Evolutionary conservation across 2,797 vertebrate genomes (phyloP), one percentile per base, ranked within the genome.

Genomic region (Fratercula arctica): DNA sequence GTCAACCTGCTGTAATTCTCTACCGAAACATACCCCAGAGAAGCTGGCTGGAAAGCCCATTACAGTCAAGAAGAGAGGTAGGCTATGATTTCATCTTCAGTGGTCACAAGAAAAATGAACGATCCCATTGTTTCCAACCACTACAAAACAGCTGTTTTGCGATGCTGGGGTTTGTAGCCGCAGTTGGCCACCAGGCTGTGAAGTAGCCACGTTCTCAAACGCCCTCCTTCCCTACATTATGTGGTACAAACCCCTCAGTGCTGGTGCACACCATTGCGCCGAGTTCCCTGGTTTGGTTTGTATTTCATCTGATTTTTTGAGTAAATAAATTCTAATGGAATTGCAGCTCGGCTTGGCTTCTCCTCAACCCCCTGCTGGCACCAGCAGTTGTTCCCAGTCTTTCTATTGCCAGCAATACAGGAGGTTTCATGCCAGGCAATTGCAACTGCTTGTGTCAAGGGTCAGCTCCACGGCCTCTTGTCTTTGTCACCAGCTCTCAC

Each of bases 401-500:
- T 60, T 64, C 86, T 70, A 16, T 23, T 92, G 69, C 75, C 57
- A 87, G 68, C 74, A 91, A 28, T 6, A 77, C 3, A 26, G 57
- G 60, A 92, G 46, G 60, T 87, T 95, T 95, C 75, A 61, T 85
- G 80, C 82, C 93, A 94, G 70, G 90, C 86, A 94, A 17, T 24
- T 90, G 67, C 33, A 51, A 79, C 53, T 82, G 60, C 29, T 39
- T 26, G 39, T 88, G 81, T 92, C 88, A 90, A 41, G 84, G 92
- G 91, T 96, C 93, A 95, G 54, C 57, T 84, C 90, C 53, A 37
- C 2, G 18, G 63, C 81, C 66, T 91, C 90, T 87, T 83, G 83
- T 74, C 84, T 96, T 94, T 93, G 74, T 92, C 82, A 90, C 88
- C 91, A 87, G 67, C 75, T 90, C 82, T 85, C 87, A 70, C 82